Evolutionary conservation across 2,888 invertebrate species (phyloP).

Genomic region (Augochlorella aurata): DNA sequence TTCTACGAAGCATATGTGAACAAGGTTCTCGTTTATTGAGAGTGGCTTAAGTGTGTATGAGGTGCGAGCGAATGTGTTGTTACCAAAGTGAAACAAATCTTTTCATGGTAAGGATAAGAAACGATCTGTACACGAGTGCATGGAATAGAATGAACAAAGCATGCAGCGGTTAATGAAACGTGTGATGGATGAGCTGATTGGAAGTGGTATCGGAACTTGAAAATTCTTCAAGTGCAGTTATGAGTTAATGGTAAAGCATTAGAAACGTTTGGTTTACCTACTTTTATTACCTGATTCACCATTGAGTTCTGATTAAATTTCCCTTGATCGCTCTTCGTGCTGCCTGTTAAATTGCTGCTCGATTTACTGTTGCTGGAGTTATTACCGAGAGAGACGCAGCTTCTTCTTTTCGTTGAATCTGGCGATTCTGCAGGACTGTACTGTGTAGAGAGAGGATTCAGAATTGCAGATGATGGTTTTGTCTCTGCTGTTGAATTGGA

Average conservation of each 20-base stretch:
- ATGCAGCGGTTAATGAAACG: conserved; percentile 48
- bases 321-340: conserved; percentile 85
- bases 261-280: conserved; percentile 45
- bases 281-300: conserved; percentile 78
- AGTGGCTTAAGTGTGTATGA: not conserved
- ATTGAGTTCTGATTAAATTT: conserved; percentile 80
- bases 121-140: conserved; percentile 56
- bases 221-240: conserved; percentile 41
- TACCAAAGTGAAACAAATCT: conserved; percentile 4
- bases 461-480: conserved; percentile 85
- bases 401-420: conserved; percentile 83
- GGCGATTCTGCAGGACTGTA: conserved; percentile 82
- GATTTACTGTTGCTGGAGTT: conserved; percentile 91
- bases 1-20: conserved; percentile 20
- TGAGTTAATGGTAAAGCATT: conserved; percentile 51
- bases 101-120: conserved; percentile 22
- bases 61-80: conserved; percentile 6
- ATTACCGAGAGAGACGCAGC: conserved; percentile 85
- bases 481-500: conserved; percentile 85
- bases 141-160: conserved; percentile 41
- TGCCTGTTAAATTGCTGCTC: conserved; percentile 89
- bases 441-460: conserved; percentile 82
- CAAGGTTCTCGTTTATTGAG: not conserved
- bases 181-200: conserved; percentile 42
- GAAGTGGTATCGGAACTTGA: conserved; percentile 57